Evolutionary conservation across 2,113 vertebrate genomes (phyloP).

Genomic region (Telmatochromis brachygnathus): DNA sequence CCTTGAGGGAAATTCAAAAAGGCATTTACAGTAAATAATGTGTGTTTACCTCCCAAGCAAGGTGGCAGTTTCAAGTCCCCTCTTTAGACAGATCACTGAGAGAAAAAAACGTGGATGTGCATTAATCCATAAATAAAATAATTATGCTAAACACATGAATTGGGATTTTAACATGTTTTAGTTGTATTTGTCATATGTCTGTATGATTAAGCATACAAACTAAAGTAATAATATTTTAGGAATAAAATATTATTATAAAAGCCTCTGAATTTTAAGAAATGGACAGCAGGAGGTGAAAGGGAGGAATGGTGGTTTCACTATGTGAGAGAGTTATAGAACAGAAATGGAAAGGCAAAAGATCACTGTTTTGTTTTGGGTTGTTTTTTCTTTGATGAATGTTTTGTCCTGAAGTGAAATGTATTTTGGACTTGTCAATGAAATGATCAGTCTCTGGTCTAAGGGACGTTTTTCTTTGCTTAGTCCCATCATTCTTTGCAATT

Average conservation of each 20-base stretch:
- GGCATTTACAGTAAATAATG: neutral
- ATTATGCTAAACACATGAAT: neutral
- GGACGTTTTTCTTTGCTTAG: neutral
- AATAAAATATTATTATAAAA: neutral
- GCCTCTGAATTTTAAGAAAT: neutral
- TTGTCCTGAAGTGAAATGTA: neutral
- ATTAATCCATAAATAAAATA: neutral
- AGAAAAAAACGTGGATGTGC: neutral
- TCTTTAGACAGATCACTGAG: neutral
- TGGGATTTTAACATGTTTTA: neutral
- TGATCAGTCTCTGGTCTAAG: neutral
- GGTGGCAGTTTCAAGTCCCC: neutral
- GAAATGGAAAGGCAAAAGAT: neutral
- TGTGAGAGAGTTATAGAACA: neutral
- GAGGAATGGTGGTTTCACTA: neutral
- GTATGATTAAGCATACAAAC: neutral
- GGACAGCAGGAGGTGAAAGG: neutral
- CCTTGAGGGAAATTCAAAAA: neutral
- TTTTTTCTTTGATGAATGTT: neutral
- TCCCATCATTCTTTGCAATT: neutral
- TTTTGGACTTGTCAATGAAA: neutral
- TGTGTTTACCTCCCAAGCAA: neutral
- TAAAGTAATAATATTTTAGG: neutral
- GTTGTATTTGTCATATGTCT: neutral
- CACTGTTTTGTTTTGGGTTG: rapidly evolving